phyloP scores from a whole-genome alignment of 2,888 invertebrate genomes.

The Aspidapion aeneum region DNA sequence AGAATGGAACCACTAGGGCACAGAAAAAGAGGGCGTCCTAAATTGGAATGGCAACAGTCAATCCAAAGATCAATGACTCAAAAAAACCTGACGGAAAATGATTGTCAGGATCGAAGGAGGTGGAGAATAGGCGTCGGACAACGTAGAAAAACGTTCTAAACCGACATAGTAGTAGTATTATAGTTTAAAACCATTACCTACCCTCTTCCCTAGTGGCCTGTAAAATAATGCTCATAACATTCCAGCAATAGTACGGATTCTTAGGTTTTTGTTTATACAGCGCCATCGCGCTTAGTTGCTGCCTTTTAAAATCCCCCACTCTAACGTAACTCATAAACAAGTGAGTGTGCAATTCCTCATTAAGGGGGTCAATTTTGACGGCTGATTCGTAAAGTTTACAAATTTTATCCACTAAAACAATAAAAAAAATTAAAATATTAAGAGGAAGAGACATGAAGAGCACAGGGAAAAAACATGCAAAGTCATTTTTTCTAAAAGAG shows the following conservation, averaged over 20 bases:
- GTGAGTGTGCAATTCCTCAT: slow-evolving; percentile 90
- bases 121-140: too few species aligned
- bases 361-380: slow-evolving; percentile 76
- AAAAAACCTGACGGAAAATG: too few species aligned
- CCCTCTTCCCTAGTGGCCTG: slow-evolving; percentile 62
- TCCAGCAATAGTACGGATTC: slow-evolving; percentile 98
- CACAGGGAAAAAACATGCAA: too few species aligned
- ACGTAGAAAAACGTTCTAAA: too few species aligned
- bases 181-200: slow-evolving; percentile 23
- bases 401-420: slow-evolving; percentile 75
- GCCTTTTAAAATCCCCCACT: slow-evolving; percentile 83
- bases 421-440: neutral
- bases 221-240: slow-evolving; percentile 93
- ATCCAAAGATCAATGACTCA: too few species aligned
- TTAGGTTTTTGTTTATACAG: slow-evolving; percentile 90
- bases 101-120: too few species aligned
- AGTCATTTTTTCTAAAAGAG: too few species aligned
- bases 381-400: slow-evolving; percentile 89
- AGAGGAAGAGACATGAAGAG: neutral
- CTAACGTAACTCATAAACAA: slow-evolving; percentile 96
- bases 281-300: slow-evolving; percentile 85
- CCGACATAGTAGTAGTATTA: too few species aligned
- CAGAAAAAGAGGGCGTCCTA: too few species aligned
- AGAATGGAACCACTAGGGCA: too few species aligned
- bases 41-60: too few species aligned